Base-by-base conservation (phyloP, 2,113 vertebrate species). In the Sceloporus undulatus region DNA sequence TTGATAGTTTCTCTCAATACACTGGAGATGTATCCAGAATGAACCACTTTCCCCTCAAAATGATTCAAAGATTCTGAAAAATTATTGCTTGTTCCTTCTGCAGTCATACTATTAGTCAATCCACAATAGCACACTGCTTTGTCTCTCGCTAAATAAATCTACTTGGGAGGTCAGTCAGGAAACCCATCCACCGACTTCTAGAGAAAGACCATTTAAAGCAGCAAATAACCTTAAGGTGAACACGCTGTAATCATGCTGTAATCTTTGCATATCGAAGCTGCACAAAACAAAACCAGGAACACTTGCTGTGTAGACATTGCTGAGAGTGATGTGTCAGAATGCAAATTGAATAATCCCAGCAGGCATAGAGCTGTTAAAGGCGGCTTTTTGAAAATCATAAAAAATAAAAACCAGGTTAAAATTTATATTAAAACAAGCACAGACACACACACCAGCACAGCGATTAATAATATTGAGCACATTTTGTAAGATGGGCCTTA, bases 281-380 rank as follows among this genome's bases (percentile, higher is more conserved):
- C 65, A 70, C 65, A 48, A 83, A 83, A 70, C 10, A 48, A 40
- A 83, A 83, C 21, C 40, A 70, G 65, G 81, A 29, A 70, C 16
- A 52, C 65, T 9, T 29, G 65, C 81, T 84, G 42, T 23, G 42
- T 68, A 73, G 82, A 73, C 82, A 84, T 34, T 34, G 82, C 82
- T 34, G 68, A 54, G 66, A 52, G 81, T 19, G 40, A 71, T 42
- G 40, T 52, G 40, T 66, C n/a, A 8, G 66, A 84, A 84, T 56
- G 82, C 1, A 73, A 73, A 84, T 23, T n/a, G 27, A 2, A 2
- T 4, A n/a, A 29, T 52, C 29, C 66, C 82, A 73, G 82, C 68
- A 84, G 68, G 68, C 13, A 19, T 54, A 68, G 14, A 34, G 27
- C 66, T 14, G 2, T 52, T 71, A 68, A 29, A 52, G 40, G 42